Evolutionary conservation across 2,797 vertebrate species (phyloP).

Genomic region (Phrynocephalus forsythii): DNA sequence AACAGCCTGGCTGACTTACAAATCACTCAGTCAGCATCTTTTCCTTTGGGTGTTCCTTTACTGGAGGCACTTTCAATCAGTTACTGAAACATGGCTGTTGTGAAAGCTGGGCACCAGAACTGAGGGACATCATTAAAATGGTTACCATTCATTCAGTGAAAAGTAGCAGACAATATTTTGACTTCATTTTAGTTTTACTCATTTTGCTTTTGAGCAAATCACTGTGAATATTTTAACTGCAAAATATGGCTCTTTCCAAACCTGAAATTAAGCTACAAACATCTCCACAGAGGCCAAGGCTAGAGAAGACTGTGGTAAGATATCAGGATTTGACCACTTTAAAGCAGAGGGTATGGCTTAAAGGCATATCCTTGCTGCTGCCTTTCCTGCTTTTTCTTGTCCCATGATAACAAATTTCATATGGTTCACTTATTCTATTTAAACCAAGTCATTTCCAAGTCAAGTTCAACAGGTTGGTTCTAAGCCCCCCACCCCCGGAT

Average conservation of each 20-base stretch:
- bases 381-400: neutral
- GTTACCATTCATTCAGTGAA: neutral
- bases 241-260: neutral
- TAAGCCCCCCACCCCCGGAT: too few species aligned
- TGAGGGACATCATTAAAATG: neutral
- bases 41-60: neutral
- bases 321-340: neutral
- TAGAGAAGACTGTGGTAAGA: neutral
- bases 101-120: neutral
- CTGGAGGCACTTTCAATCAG: neutral
- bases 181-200: neutral
- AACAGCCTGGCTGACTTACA: neutral
- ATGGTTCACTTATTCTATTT: too few species aligned
- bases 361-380: neutral
- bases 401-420: neutral
- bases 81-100: neutral
- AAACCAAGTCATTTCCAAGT: too few species aligned
- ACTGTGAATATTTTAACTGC: neutral
- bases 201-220: neutral
- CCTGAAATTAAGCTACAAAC: neutral
- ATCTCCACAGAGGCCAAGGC: neutral
- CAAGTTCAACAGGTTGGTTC: too few species aligned
- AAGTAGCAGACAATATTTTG: neutral
- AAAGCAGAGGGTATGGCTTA: neutral
- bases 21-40: neutral